These are phyloP conservation scores for Eupithecia centaureata DNA, from an alignment of 2,888 invertebrate genomes.

Conservation along the genomic window DNA sequence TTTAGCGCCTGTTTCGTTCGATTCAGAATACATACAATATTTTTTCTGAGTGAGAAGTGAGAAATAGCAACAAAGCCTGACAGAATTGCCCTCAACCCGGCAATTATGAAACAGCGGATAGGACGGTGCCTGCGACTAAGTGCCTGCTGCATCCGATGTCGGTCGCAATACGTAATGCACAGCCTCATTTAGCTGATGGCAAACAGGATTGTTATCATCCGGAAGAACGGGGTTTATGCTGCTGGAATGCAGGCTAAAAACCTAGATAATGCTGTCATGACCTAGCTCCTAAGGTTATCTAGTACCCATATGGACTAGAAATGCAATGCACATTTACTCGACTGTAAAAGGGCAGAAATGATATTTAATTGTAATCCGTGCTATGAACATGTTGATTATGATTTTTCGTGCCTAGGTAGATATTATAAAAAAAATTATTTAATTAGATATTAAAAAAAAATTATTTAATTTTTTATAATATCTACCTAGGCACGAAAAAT, in stretches of 20 bases:
- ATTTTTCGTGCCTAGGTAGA: no score
- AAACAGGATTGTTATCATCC: conserved; percentile 3
- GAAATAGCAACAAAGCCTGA: conserved; percentile 13
- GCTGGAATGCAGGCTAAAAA: not conserved
- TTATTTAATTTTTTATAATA: no score
- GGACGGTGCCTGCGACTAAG: conserved; percentile 44
- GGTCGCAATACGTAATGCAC: conserved; percentile 42
- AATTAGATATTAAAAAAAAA: no score
- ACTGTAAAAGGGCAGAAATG: not conserved
- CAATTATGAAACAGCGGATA: conserved; percentile 46
- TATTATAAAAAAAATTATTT: no score
- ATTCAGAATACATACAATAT: not conserved
- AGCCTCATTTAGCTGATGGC: conserved; percentile 13
- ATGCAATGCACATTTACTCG: not conserved
- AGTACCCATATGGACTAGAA: no score
- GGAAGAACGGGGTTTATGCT: not conserved
- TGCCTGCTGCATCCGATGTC: conserved; percentile 43
- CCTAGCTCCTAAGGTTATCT: no score
- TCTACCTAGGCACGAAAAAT: no score
- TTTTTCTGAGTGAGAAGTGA: not conserved
- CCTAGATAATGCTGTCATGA: not conserved
- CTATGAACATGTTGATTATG: no score
- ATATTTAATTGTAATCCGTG: not conserved
- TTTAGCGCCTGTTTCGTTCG: not conserved
- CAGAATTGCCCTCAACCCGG: conserved; percentile 23